These are phyloP conservation scores for Tetragonula clypearis DNA, from an alignment of 1,140 invertebrate species.

Conservation along the genomic window DNA sequence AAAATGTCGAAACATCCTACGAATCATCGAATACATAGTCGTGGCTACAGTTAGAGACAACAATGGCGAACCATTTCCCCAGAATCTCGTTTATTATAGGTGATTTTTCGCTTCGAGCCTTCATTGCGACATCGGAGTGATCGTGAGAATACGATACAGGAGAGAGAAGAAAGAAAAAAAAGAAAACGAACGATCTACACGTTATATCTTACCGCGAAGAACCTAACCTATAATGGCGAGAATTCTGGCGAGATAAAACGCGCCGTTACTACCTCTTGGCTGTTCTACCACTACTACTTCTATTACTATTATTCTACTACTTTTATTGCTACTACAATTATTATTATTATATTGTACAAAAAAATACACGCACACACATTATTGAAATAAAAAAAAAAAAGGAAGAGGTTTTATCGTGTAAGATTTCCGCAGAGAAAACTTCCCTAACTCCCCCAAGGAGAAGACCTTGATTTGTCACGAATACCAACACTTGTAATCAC, in stretches of 20 bases:
- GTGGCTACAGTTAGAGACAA: constrained; percentile 45
- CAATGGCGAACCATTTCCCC: constrained; percentile 33
- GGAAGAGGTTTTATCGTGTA: constrained; percentile 67
- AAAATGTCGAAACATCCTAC: constrained; percentile 48
- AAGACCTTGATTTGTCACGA: constrained; percentile 9
- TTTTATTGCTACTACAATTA: constrained; percentile 71
- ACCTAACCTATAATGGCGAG: constrained; percentile 19
- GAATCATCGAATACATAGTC: constrained; percentile 51
- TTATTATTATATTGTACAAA: constrained; percentile 69
- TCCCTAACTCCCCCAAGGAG: background rate
- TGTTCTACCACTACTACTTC: constrained; percentile 67
- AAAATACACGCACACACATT: constrained; percentile 66
- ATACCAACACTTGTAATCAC: constrained; percentile 14
- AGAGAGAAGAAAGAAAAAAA: background rate
- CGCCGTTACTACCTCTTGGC: constrained; percentile 59
- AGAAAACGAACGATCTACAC: background rate
- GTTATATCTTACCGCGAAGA: background rate
- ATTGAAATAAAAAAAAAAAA: constrained; percentile 72
- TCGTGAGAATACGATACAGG: background rate
- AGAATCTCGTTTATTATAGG: constrained; percentile 38
- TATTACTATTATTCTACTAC: constrained; percentile 60
- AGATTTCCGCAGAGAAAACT: constrained; percentile 28
- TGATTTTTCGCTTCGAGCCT: background rate
- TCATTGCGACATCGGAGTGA: background rate
- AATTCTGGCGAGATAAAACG: constrained; percentile 28